Percentiles rank a stretch among this genome's conserved stretches.
phyloP scores from a whole-genome alignment of 2,888 invertebrate genomes.

The Heliconius ethilla region DNA sequence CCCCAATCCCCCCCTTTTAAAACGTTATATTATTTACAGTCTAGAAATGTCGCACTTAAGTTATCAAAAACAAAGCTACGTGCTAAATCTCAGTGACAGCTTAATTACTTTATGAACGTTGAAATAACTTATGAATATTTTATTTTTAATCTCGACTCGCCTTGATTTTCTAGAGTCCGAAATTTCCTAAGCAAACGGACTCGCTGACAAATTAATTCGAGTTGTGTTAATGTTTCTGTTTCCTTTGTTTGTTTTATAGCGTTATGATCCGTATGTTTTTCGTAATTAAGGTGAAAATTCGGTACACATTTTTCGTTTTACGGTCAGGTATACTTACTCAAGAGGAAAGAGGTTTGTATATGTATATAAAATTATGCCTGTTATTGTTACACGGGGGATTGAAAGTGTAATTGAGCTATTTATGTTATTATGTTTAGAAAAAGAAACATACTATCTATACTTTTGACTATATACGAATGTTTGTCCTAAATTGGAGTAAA shows the following conservation, averaged over 20 bases:
- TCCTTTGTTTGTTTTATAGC: constrained; percentile 10
- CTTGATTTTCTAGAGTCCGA: constrained; percentile 36
- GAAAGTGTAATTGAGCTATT: background rate
- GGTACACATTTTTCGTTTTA: background rate
- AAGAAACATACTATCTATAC: too few species aligned
- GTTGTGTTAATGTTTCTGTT: constrained; percentile 40
- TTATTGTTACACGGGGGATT: background rate
- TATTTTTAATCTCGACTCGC: constrained; percentile 42
- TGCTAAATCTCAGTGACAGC: constrained; percentile 32
- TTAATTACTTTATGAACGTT: constrained; percentile 41
- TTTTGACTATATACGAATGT: too few species aligned
- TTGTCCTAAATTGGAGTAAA: too few species aligned
- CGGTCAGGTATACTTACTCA: constrained; percentile 12
- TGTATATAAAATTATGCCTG: constrained; percentile 7
- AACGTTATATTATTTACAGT: constrained; percentile 13
- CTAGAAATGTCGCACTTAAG: constrained; percentile 19
- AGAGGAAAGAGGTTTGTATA: background rate
- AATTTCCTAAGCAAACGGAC: constrained; percentile 46
- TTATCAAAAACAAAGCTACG: constrained; percentile 29
- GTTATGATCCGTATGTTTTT: constrained; percentile 7
- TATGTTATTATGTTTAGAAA: too few species aligned
- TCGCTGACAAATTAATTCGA: constrained; percentile 46
- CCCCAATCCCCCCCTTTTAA: background rate
- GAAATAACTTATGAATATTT: constrained; percentile 45
- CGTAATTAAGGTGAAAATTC: background rate